These are phyloP conservation scores for Hydractinia echinata DNA, from an alignment of 30 jellyfish, hydroid and myxozoan genomes.

Conservation along the genomic window DNA sequence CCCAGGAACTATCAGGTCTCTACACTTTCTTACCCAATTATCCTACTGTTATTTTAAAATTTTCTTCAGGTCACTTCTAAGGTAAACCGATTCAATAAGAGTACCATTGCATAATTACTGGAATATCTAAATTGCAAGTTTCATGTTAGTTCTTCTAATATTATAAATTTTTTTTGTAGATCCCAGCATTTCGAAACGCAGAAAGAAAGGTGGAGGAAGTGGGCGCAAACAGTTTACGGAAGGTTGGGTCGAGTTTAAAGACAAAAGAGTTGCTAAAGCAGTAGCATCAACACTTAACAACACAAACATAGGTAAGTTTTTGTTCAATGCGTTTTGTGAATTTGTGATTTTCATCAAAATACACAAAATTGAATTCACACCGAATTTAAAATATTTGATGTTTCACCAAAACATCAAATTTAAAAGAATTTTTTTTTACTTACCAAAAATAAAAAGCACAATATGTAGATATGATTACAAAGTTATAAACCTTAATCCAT, in stretches of 20 bases:
- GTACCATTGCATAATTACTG: too few relatives aligned
- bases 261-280: slow-evolving; percentile 72
- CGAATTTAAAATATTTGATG: background rate
- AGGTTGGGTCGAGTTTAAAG: slow-evolving; percentile 94
- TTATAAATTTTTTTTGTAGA: slow-evolving; percentile 30
- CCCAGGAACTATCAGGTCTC: too few relatives aligned
- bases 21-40: too few relatives aligned
- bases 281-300: slow-evolving; percentile 73
- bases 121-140: too few relatives aligned
- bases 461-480: too few relatives aligned
- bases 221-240: slow-evolving; percentile 75
- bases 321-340: background rate
- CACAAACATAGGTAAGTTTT: slow-evolving; percentile 54
- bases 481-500: too few relatives aligned
- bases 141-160: background rate
- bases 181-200: slow-evolving; percentile 33
- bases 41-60: too few relatives aligned
- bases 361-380: background rate
- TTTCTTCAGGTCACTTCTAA: too few relatives aligned
- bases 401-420: too few relatives aligned
- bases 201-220: slow-evolving; percentile 82
- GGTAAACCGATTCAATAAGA: too few relatives aligned
- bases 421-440: too few relatives aligned
- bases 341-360: background rate
- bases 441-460: too few relatives aligned